Conservation (phyloP, 2,113 vertebrate species). For the Pedetes capensis region DNA sequence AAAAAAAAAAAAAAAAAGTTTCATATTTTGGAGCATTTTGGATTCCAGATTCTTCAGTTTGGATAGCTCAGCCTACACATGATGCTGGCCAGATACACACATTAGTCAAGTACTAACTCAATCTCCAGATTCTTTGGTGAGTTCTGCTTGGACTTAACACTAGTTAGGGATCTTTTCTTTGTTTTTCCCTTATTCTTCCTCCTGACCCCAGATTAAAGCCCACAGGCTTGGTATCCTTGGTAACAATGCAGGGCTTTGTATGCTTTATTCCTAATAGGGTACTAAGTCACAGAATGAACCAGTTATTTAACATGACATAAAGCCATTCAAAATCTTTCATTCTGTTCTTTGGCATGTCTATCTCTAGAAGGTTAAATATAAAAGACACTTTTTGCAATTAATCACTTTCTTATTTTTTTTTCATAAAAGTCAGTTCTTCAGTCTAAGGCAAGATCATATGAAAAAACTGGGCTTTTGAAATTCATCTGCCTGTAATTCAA, state of each 20-base stretch:
- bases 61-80: background rate
- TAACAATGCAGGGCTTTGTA: background rate
- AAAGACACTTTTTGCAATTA: background rate
- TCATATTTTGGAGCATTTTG: background rate
- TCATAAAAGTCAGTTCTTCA: background rate
- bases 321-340: background rate
- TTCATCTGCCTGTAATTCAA: background rate
- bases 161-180: background rate
- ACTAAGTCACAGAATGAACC: background rate
- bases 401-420: slow-evolving; percentile 4
- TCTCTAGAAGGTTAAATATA: slow-evolving; percentile 8
- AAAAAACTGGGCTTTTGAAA: slow-evolving; percentile 27
- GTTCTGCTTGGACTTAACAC: background rate
- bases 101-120: background rate
- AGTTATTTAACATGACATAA: background rate
- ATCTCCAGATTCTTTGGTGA: background rate
- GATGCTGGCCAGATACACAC: background rate
- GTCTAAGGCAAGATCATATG: background rate
- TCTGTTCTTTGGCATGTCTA: slow-evolving; percentile 23
- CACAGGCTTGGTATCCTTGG: background rate
- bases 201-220: background rate
- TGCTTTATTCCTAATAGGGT: background rate
- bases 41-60: background rate
- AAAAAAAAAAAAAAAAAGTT: no score
- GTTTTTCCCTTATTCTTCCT: background rate